Conservation (phyloP, 1,140 invertebrate genomes). For the Chymomyza costata region DNA sequence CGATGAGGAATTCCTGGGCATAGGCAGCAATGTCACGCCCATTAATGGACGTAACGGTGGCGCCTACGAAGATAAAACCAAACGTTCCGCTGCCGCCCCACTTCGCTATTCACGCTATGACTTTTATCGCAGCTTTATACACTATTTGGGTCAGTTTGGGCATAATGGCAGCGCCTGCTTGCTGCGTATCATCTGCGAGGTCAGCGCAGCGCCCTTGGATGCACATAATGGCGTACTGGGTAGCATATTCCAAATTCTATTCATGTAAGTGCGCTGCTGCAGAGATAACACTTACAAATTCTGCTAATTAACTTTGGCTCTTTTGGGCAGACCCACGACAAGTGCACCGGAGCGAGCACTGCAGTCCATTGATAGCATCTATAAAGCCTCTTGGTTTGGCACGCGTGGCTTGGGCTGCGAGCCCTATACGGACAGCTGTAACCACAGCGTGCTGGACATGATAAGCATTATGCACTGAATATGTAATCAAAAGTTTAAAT, state of each 20-base stretch:
- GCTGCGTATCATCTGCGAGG: conserved; percentile 77
- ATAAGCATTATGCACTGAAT: conserved; percentile 51
- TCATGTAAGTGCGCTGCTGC: conserved; percentile 74
- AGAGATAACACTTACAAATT: background rate
- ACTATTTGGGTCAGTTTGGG: conserved; percentile 69
- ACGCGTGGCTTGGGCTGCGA: conserved; percentile 42
- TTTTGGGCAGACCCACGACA: conserved; percentile 42
- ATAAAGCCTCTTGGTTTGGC: conserved; percentile 45
- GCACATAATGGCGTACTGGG: conserved; percentile 76
- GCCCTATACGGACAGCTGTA: conserved; percentile 51
- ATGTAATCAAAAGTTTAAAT: conserved; percentile 8
- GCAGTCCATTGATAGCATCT: conserved; percentile 45
- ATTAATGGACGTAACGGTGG: conserved; percentile 42
- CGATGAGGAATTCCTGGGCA: conserved; percentile 42
- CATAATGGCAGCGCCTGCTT: conserved; percentile 77
- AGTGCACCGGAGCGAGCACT: conserved; percentile 45
- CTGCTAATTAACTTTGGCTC: conserved; percentile 40
- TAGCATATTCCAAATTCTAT: conserved; percentile 76
- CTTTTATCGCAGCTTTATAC: conserved; percentile 59
- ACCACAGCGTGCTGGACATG: conserved; percentile 53
- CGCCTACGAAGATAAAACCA: conserved; percentile 10
- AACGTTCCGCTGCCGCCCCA: conserved; percentile 26
- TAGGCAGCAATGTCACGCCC: conserved; percentile 55
- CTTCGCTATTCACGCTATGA: conserved; percentile 38
- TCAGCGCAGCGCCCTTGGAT: conserved; percentile 69